Base-by-base conservation (phyloP, 2,113 vertebrate species). In the Silurus meridionalis region DNA sequence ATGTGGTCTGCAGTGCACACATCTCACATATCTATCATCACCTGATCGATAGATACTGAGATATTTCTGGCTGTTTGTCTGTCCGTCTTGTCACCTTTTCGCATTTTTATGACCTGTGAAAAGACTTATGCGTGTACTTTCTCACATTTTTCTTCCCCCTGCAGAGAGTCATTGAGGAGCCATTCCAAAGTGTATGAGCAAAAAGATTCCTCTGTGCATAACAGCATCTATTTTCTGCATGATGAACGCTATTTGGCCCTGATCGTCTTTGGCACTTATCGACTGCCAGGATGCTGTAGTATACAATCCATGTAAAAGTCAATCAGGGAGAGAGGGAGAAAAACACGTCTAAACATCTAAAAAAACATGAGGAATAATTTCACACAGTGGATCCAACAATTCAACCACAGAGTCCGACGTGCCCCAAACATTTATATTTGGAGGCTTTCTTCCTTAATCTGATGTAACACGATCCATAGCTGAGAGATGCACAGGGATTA, bases 261-360 rank as follows among this genome's bases (percentile, higher is more conserved):
- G 63, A 83, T 88, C 53, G 80, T 85, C 53, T 88, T 78, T 77
- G 81, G 81, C 72, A 79, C 64, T 37, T 84, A 50, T 58, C 37
- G 4, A 84, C 77, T 46, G 15, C n/a, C 55, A 48, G 1, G 23
- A 15, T 67, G 19, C 37, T 71, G 78, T 25, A 53, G 23, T 25
- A 58, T 66, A 80, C 80, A 82, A 66, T 82, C 52, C 61, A 46
- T 82, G 37, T 82, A 52, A 64, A 64, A 64, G 46, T 82, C 80
- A 82, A n/a, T 66, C 80, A 8, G 46, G n/a, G 19, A 83, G 46
- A 17, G 19, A 83, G 19, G 23, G 37, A 37, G 58, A 67, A 46
- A 60, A 55, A 25, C 5, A 28, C 63, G 15, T 84, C 25, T 23
- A 75, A 46, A 67, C n/a, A n/a, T 48, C 9, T 8, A 83, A 61